Percentiles rank a stretch among this genome's conserved stretches.
Evolutionary conservation across 2,113 vertebrate genomes (phyloP).

Genomic region (Argyrosomus japonicus): DNA sequence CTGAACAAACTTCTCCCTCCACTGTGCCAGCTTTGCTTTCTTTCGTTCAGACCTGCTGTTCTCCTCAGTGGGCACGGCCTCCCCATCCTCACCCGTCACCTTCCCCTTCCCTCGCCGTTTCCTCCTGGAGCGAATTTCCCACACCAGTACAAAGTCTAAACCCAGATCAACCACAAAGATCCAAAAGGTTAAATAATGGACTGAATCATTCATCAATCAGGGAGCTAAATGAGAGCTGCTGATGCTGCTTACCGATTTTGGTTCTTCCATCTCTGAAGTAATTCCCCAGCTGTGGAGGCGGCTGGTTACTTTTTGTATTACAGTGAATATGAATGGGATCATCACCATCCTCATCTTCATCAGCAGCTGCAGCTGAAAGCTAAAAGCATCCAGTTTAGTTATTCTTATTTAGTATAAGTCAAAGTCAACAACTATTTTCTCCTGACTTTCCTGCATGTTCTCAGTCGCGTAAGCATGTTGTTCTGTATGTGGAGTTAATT

Average conservation of each 20-base stretch:
- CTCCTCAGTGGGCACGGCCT: conserved; percentile 48
- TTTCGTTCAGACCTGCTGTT: conserved; percentile 78
- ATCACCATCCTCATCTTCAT: conserved; percentile 48
- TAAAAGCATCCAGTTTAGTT: conserved; percentile 48
- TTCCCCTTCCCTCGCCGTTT: conserved; percentile 71
- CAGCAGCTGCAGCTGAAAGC: conserved; percentile 63
- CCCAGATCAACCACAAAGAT: background rate
- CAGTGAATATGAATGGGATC: conserved; percentile 64
- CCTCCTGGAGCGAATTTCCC: conserved; percentile 82
- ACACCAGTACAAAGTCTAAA: conserved; percentile 85
- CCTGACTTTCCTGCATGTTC: background rate
- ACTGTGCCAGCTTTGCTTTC: conserved; percentile 71
- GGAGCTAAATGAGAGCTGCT: background rate
- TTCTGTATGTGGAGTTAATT: conserved; percentile 12
- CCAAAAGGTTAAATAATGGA: background rate
- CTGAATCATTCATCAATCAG: background rate
- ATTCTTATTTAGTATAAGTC: background rate
- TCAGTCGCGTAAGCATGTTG: background rate
- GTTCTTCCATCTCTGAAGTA: conserved; percentile 85
- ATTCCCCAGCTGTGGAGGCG: conserved; percentile 67
- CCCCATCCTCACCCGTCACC: conserved; percentile 11
- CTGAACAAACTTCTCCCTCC: conserved; percentile 82
- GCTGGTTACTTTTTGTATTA: conserved; percentile 39
- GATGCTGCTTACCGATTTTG: conserved; percentile 77
- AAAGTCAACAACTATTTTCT: background rate